Conservation (phyloP, 2,113 vertebrate species). For the Macrotis lagotis region DNA sequence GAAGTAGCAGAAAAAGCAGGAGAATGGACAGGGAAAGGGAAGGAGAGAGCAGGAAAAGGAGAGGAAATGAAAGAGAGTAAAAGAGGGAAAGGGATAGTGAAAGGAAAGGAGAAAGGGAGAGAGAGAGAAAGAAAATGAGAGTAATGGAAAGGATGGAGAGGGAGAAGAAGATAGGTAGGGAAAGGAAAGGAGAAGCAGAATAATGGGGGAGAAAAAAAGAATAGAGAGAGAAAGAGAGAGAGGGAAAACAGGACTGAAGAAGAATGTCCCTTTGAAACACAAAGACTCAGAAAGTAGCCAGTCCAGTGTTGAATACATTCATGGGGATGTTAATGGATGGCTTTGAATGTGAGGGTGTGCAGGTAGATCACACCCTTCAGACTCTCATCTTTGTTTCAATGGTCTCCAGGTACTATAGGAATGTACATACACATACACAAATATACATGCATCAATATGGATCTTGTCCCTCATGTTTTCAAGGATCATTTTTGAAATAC, state of each 20-base stretch:
- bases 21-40: not conserved
- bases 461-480: constrained; percentile 19
- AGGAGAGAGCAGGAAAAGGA: not conserved
- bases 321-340: not conserved
- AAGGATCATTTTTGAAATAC: constrained; percentile 56
- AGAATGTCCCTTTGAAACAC: constrained; percentile 34
- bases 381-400: not conserved
- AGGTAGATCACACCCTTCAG: not conserved
- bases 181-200: not conserved
- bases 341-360: not conserved
- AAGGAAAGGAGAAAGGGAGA: no score
- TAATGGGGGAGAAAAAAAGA: not conserved
- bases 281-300: not conserved
- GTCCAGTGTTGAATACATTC: not conserved
- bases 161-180: not conserved
- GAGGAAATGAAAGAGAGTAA: not conserved
- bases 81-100: not conserved
- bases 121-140: not conserved
- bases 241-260: not conserved
- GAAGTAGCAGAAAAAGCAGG: no score
- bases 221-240: not conserved
- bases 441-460: not conserved
- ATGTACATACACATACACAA: not conserved
- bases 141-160: not conserved
- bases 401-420: not conserved